A percentile compares a stretch with the other conserved stretches of the same genome.
phyloP scores from a whole-genome alignment of 2,888 invertebrate species.

The Xanthia icteritia region DNA sequence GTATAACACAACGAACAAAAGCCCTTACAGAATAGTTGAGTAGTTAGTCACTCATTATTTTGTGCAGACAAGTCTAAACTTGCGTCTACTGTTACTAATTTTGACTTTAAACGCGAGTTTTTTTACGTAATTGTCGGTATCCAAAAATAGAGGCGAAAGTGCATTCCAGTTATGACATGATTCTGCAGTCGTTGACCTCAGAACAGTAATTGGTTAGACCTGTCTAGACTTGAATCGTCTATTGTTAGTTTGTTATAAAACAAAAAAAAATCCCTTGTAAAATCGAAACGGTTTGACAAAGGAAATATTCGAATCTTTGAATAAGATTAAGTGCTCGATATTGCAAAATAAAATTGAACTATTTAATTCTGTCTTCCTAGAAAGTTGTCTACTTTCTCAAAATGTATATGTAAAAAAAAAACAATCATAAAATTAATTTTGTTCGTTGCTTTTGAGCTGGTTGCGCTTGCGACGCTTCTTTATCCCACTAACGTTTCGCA shows the following conservation, averaged over 20 bases:
- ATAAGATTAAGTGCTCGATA: not conserved
- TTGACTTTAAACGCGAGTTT: slow-evolving; percentile 42
- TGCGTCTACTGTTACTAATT: slow-evolving; percentile 50
- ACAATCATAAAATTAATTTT: not conserved
- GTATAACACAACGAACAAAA: slow-evolving; percentile 23
- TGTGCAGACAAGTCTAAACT: slow-evolving; percentile 58
- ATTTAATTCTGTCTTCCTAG: not conserved
- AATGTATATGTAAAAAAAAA: not conserved
- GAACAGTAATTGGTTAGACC: not conserved
- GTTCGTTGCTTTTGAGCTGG: not conserved
- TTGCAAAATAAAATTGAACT: not conserved
- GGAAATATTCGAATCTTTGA: not conserved
- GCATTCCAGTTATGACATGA: slow-evolving; percentile 42
- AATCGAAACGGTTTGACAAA: not conserved
- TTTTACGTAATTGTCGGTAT: slow-evolving; percentile 40
- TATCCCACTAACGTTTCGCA: not conserved
- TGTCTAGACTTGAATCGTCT: slow-evolving; percentile 17
- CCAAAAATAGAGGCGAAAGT: slow-evolving; percentile 51
- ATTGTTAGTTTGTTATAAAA: slow-evolving; percentile 16
- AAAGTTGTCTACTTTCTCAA: slow-evolving; percentile 5
- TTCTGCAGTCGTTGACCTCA: slow-evolving; percentile 39
- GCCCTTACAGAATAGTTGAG: slow-evolving; percentile 21
- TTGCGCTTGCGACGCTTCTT: not conserved
- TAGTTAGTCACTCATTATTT: slow-evolving; percentile 31
- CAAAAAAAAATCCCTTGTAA: not conserved